Base-by-base conservation (phyloP, 2,113 vertebrate genomes). In the Pedetes capensis region DNA sequence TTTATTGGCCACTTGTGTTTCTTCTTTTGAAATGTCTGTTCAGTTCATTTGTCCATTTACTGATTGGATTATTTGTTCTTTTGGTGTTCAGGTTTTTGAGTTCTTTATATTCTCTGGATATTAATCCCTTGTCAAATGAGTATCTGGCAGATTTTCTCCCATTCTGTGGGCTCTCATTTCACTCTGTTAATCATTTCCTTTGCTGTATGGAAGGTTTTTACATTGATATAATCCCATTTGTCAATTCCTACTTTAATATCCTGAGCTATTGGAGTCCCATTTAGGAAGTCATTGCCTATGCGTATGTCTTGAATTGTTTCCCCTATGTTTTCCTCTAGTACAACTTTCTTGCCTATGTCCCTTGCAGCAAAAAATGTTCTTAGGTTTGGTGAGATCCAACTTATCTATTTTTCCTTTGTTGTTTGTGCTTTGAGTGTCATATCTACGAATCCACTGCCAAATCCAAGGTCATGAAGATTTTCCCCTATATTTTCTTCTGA, bases 371-470 rank as follows among this genome's bases (percentile, higher is more conserved):
- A 69, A 80, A 66, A 92, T 39, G 9, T 47, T 92, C 87, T 79
- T 51, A 72, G 76, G 83, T 93, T 91, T 34, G 83, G 39, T 88
- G 55, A 95, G 68, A 69, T 91, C 25, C 39, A 76, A 89, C 82
- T 81, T 47, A 87, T 81, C 14, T 85, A 59, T 95, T 86, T 96
- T 84, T 71, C 34, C 5, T 57, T 83, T 92, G 39, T 79, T 92
- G n/a, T 34, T 89, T 69, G 44, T 92, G 42, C 39, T 64, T 86
- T 96, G 86, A 27, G 32, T 86, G 51, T 89, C 51, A 63, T 69
- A 81, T 61, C 61, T 76, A 81, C 80, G 93, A 81, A 86, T 81
- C n/a, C 59, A 76, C 29, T 81, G 74, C 71, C 75, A 94, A 78
- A 59, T 39, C n/a, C 42, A 66, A 72, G 63, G 37, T 91, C 42